Percentiles rank a stretch among this genome's conserved stretches.
These are phyloP conservation scores for Siphlonurus alternatus DNA, from an alignment of 2,888 invertebrate species.

Conservation along the genomic window DNA sequence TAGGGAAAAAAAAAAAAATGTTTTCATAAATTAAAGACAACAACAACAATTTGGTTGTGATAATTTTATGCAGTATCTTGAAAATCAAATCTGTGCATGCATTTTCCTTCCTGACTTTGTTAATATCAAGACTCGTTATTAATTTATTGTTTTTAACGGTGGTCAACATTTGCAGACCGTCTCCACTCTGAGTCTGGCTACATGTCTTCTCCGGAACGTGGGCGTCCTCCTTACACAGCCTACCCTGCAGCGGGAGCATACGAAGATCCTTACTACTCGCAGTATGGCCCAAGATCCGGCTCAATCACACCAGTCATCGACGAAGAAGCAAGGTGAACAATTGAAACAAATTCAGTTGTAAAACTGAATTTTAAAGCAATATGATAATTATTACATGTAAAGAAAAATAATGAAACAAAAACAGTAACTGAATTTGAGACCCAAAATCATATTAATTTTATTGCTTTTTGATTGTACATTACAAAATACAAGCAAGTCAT, in stretches of 20 bases:
- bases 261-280: constrained; percentile 76
- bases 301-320: constrained; percentile 80
- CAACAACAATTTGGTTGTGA: background rate
- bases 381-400: no score
- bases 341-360: no score
- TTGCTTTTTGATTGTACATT: no score
- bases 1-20: background rate
- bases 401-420: no score
- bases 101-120: background rate
- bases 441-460: no score
- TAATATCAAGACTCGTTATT: background rate
- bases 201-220: constrained; percentile 74
- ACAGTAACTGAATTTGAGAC: no score
- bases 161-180: constrained; percentile 23
- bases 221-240: constrained; percentile 21
- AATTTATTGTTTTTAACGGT: no score
- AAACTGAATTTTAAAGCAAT: no score
- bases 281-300: constrained; percentile 48
- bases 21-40: background rate
- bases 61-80: no score
- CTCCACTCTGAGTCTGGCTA: constrained; percentile 47
- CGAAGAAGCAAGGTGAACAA: constrained; percentile 68
- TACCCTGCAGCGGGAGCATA: constrained; percentile 29
- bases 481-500: no score
- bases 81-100: no score